Evolutionary conservation across 2,113 vertebrate genomes (phyloP).

Genomic region (Columba janthina): DNA sequence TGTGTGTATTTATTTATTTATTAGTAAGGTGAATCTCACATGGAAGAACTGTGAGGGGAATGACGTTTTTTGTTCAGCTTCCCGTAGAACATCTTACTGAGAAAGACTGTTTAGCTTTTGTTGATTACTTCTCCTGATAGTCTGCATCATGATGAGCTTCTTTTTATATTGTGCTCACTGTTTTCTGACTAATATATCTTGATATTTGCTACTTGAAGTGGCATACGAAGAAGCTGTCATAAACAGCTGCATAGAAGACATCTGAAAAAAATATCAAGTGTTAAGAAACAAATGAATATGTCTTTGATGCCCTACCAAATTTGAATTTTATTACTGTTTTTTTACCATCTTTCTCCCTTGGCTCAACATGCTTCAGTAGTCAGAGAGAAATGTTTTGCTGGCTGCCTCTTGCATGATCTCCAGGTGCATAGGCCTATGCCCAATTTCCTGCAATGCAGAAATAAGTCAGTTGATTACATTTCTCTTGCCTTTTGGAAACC

Average conservation of each 20-base stretch:
- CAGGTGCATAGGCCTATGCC: background rate
- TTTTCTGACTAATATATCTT: background rate
- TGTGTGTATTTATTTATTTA: background rate
- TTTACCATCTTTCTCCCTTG: background rate
- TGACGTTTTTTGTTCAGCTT: fast-evolving
- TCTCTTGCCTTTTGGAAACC: conserved; percentile 30
- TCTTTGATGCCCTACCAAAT: background rate
- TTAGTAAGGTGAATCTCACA: background rate
- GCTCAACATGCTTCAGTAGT: background rate
- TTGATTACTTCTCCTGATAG: background rate
- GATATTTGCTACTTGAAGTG: background rate
- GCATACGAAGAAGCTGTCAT: background rate
- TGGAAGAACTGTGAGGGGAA: background rate
- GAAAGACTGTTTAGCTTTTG: background rate
- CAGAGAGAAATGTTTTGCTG: background rate
- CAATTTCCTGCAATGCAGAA: background rate
- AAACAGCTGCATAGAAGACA: background rate
- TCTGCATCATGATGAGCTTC: background rate
- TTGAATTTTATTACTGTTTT: background rate
- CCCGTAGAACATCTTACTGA: background rate
- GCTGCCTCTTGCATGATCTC: background rate
- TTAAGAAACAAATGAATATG: background rate
- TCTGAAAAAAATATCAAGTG: background rate
- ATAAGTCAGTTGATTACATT: conserved; percentile 21
- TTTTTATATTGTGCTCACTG: background rate